Conservation (phyloP, 2,888 invertebrate species). For the Blastobasis lacticolella region DNA sequence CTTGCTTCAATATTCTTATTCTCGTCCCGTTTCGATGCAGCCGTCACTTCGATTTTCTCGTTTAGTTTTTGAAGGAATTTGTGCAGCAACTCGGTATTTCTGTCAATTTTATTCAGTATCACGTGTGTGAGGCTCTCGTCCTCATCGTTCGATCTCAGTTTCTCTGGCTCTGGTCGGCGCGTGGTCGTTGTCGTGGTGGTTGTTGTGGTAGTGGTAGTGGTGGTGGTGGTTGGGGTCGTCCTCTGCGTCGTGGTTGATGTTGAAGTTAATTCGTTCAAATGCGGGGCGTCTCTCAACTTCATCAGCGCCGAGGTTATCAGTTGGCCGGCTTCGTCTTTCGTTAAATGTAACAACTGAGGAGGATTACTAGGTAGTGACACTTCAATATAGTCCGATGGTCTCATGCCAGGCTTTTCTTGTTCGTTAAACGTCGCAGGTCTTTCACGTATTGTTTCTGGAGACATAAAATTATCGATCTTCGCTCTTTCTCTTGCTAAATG, state of each 20-base stretch:
- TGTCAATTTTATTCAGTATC: slow-evolving; percentile 49
- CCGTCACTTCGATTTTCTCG: slow-evolving; percentile 19
- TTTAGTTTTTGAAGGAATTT: slow-evolving; percentile 39
- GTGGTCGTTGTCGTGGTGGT: slow-evolving; percentile 9
- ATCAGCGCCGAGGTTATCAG: slow-evolving; percentile 12
- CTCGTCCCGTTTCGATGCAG: slow-evolving; percentile 1
- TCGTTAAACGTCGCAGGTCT: too few relatives aligned
- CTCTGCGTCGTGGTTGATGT: not conserved
- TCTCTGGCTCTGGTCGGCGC: slow-evolving; percentile 12
- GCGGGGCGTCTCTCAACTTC: slow-evolving; percentile 8
- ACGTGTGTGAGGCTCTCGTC: slow-evolving; percentile 46
- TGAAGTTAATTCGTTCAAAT: slow-evolving; percentile 1
- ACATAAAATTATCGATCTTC: slow-evolving; percentile 28
- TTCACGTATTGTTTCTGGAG: too few relatives aligned
- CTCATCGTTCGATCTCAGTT: slow-evolving; percentile 24
- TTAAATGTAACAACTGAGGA: slow-evolving; percentile 16
- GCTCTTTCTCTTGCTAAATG: slow-evolving; percentile 37
- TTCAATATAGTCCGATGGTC: slow-evolving; percentile 19
- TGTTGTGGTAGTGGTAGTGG: slow-evolving; percentile 4
- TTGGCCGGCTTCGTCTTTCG: slow-evolving; percentile 18
- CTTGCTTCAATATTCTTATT: not conserved
- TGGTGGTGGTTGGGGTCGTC: not conserved
- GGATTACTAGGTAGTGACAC: slow-evolving; percentile 17
- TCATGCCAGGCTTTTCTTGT: not conserved
- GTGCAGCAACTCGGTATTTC: slow-evolving; percentile 45